phyloP scores from a whole-genome alignment of 53 echinoderm and acorn worm species.

The Antedon mediterranea region DNA sequence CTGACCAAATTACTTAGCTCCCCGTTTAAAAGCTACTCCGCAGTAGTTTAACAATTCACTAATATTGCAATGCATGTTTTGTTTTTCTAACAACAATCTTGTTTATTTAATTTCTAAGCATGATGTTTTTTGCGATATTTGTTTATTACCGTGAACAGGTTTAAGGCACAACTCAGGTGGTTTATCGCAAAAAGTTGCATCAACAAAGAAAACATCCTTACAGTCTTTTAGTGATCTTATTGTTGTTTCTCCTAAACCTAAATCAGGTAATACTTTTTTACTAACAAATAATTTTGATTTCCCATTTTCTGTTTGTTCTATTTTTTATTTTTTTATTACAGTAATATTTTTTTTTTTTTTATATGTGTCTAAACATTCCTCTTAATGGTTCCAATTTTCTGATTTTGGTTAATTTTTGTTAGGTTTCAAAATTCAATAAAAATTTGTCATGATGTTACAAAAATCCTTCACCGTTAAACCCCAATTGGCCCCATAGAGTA shows the following conservation, averaged over 20 bases:
- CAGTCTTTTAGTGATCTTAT: slow-evolving; percentile 76
- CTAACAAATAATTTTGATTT: background rate
- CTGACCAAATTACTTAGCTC: too few species aligned
- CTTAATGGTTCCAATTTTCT: too few species aligned
- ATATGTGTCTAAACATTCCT: too few species aligned
- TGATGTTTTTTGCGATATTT: background rate
- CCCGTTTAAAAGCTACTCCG: too few species aligned
- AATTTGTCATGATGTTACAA: too few species aligned
- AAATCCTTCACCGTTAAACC: too few species aligned
- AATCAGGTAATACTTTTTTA: background rate
- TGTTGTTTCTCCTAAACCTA: slow-evolving; percentile 22
- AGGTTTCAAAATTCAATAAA: too few species aligned
- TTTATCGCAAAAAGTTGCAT: background rate
- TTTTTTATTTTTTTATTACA: background rate
- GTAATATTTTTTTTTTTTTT: too few species aligned
- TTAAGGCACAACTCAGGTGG: background rate
- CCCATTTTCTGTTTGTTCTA: background rate
- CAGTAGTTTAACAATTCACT: too few species aligned
- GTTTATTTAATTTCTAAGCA: background rate
- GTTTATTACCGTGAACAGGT: background rate
- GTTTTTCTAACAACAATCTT: background rate
- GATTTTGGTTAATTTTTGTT: too few species aligned
- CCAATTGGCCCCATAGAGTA: too few species aligned
- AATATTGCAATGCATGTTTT: too few species aligned
- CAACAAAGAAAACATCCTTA: slow-evolving; percentile 57